Conservation (phyloP, 2,888 invertebrate genomes). For the Agrypnus murinus region DNA sequence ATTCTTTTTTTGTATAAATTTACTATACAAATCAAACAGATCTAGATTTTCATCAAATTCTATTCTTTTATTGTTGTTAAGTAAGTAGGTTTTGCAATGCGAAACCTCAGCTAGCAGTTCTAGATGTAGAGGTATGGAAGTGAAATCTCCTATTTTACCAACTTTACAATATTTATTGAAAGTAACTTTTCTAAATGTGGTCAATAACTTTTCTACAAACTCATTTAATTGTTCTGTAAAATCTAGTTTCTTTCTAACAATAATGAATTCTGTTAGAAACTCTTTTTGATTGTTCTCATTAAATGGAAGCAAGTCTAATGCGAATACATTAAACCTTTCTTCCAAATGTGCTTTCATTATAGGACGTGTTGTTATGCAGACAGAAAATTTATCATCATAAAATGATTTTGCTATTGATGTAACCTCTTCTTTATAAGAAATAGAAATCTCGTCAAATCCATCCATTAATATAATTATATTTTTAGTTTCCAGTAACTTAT, state of each 20-base stretch:
- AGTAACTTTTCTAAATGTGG: too few species aligned
- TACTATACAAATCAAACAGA: constrained; percentile 7
- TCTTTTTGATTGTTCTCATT: too few species aligned
- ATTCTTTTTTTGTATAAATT: not conserved
- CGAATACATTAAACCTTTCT: not conserved
- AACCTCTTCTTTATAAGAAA: constrained; percentile 9
- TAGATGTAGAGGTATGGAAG: constrained; percentile 1
- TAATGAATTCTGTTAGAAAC: too few species aligned
- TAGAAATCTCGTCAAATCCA: constrained; percentile 34
- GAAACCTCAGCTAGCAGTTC: constrained; percentile 16
- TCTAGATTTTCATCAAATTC: constrained; percentile 13
- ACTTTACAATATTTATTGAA: too few species aligned
- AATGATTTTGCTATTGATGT: not conserved
- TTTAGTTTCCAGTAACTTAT: constrained; percentile 12
- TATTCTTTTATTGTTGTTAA: not conserved
- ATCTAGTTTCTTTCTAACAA: too few species aligned
- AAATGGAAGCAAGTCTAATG: too few species aligned
- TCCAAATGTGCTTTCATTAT: not conserved
- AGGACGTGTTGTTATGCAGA: constrained; percentile 33
- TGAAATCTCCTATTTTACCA: too few species aligned
- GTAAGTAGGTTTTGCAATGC: not conserved
- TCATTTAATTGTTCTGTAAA: too few species aligned
- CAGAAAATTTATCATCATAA: not conserved
- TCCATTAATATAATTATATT: constrained; percentile 21
- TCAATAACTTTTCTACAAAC: too few species aligned